phyloP scores from a whole-genome alignment of 2,888 invertebrate genomes.

The Microplitis deprimator region DNA sequence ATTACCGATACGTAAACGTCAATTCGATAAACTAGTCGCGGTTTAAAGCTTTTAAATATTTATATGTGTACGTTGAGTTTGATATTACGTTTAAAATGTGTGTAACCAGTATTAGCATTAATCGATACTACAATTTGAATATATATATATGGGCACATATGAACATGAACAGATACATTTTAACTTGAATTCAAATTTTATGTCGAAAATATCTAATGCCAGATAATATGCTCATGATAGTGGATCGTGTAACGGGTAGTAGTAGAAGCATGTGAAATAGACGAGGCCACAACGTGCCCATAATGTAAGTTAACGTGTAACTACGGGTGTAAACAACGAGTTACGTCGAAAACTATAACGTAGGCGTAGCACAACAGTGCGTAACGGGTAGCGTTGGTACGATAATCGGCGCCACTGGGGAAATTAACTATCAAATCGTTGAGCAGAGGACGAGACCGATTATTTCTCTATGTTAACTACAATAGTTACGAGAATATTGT shows the following conservation, averaged over 20 bases:
- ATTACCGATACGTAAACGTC: slow-evolving; percentile 17
- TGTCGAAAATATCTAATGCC: slow-evolving; percentile 3
- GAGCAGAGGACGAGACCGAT: slow-evolving; percentile 36
- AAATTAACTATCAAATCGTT: slow-evolving; percentile 54
- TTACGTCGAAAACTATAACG: slow-evolving; percentile 34
- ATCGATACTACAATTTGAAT: slow-evolving; percentile 39
- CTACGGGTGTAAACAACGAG: slow-evolving; percentile 55
- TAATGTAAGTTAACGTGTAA: slow-evolving; percentile 60
- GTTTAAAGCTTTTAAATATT: neutral
- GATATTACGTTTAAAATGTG: neutral
- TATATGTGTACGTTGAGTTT: neutral
- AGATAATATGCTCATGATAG: neutral
- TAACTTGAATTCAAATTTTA: slow-evolving; percentile 25
- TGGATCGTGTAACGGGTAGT: neutral
- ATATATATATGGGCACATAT: slow-evolving; percentile 16
- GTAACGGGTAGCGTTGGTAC: slow-evolving; percentile 53
- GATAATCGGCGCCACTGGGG: slow-evolving; percentile 53
- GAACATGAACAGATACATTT: slow-evolving; percentile 3
- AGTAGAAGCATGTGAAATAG: slow-evolving; percentile 48
- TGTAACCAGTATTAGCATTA: slow-evolving; percentile 40
- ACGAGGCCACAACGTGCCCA: slow-evolving; percentile 54
- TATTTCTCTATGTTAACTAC: slow-evolving; percentile 49
- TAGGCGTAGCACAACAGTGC: slow-evolving; percentile 41
- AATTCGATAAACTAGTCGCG: slow-evolving; percentile 11
- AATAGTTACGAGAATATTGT: slow-evolving; percentile 25